Evolutionary conservation across 2,113 vertebrate species (phyloP), one percentile per base, ranked within the genome.

Genomic region (Spilogale gracilis): DNA sequence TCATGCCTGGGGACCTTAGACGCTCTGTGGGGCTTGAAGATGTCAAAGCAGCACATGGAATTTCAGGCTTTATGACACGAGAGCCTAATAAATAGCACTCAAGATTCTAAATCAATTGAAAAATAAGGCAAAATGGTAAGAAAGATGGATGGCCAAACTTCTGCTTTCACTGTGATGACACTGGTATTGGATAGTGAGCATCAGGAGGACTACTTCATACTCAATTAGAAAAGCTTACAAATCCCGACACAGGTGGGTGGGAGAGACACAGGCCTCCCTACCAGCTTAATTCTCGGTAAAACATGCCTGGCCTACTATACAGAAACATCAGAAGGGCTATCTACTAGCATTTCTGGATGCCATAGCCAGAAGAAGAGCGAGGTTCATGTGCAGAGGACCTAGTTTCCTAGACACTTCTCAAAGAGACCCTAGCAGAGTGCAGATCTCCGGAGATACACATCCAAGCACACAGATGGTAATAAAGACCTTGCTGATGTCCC

Each of bases 91-190:
- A 86, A 69, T 11, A 76, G 7, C 61, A 48, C 17, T 60, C 27
- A 65, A 65, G 12, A 9, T 63, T 74, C 78, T 56, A 96, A 90
- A 73, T 21, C 48, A 65, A 80, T 1, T 83, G 27, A 89, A 82
- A 80, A 63, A 67, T 27, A 74, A 76, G n/a, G 54, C n/a, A 95
- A 94, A 89, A 69, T 67, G 18, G 12, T 85, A 65, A 94, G 60
- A 94, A 91, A 76, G 21, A 27, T 71, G 65, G 6, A 23, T 27
- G 9, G 20, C 5, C 25, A 69, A 67, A 60, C 50, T 48, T 27
- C 74, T 17, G 32, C 23, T 92, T 94, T 74, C 74, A 8, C 18
- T 27, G 48, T 48, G 43, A 50, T 50, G 27, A 71, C 67, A 3
- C 81, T 74, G 13, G 71, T 54, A 54, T 71, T 60, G 38, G 58